Base-by-base conservation (phyloP, 2,888 invertebrate genomes). In the Lepidochrysops patricia region DNA sequence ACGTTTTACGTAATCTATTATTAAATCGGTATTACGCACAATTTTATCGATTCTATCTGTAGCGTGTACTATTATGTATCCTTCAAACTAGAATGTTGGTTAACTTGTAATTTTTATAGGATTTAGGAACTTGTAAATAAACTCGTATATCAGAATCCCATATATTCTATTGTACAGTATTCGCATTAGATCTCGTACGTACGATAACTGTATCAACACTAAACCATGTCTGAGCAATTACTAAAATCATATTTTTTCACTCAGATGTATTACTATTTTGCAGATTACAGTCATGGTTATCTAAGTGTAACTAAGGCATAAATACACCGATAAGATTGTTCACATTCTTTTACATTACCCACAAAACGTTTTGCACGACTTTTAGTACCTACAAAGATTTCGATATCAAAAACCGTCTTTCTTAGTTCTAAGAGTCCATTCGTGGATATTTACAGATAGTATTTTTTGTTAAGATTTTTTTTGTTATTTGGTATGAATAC, bases 1-100 rank as follows among this genome's bases (percentile, higher is more conserved):
- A 5, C 50, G 50, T 26, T 50, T 25, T 50, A 26, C 50, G 50
- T 50, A 50, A 50, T 50, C 50, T 50, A 13, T 50, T 50, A 26
- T 26, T 50, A 26, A 50, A 26, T 26, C 26, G 5, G 50, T 50
- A 50, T 26, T 50, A 50, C 50, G 50, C 50, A 50, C 13, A 23
- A 23, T 23, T 43, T 43, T 43, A 23, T 43, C 43, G 43, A 23
- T 23, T 43, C 19, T 43, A 23, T 43, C 19, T 43, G 1, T 35
- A 35, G 5, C 13, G 35, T 35, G n/a, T 35, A 35, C 13, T 35
- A 13, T 35, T 35, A 13, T 35, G 9, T 35, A 13, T 9, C 35
- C 35, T 35, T 35, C 5, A 5, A 35, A 35, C 35, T 35, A 35
- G 35, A 35, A 35, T 35, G 35, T 35, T 3, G 35, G 35, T 35